Evolutionary conservation across 2,888 invertebrate species (phyloP), one percentile per base, ranked within the genome.

Genomic region (Callinectes sapidus): DNA sequence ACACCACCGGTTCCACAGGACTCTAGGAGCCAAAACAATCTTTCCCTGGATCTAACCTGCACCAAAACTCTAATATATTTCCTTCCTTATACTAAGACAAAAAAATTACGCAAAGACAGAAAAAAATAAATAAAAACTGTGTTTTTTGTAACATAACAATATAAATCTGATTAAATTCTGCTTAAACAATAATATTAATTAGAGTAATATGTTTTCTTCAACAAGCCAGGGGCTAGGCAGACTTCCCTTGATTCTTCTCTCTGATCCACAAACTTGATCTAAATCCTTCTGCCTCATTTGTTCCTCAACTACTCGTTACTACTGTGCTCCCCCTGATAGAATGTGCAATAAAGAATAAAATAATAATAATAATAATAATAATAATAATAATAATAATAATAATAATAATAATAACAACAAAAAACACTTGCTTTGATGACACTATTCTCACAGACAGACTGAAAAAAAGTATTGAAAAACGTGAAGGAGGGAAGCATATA

Each of bases 101-200:
- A n/a, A n/a, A 28, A 54, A 87, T 23, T 54, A 32, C 48, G 28
- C 54, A 88, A 88, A 87, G 48, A 54, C 6, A 48, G 32, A 88
- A 61, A 54, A 55, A 89, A 89, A 35, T n/a, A 42, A 89, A 71
- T 35, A 89, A 89, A 42, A 66, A 39, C 66, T 48, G 39, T 39
- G 71, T n/a, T 89, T 39, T 89, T n/a, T 89, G 16, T 89, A 35
- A 42, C 88, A 61, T 35, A 35, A 55, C 54, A 54, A 88, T 55
- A 88, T 55, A 54, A 88, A 87, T 71, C 89, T 54, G 87, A 28
- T 87, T 54, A 42, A 28, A 88, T 39, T 71, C 71, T 54, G n/a
- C 81, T 81, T 81, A 81, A 81, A 81, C 81, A 35, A 81, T 81
- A 89, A 89, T 89, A 55, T n/a, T 88, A 71, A 89, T 71, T 71